These are phyloP conservation scores for Nemopilema nomurai DNA, from an alignment of 30 jellyfish, hydroid and myxozoan genomes.

Conservation along the genomic window DNA sequence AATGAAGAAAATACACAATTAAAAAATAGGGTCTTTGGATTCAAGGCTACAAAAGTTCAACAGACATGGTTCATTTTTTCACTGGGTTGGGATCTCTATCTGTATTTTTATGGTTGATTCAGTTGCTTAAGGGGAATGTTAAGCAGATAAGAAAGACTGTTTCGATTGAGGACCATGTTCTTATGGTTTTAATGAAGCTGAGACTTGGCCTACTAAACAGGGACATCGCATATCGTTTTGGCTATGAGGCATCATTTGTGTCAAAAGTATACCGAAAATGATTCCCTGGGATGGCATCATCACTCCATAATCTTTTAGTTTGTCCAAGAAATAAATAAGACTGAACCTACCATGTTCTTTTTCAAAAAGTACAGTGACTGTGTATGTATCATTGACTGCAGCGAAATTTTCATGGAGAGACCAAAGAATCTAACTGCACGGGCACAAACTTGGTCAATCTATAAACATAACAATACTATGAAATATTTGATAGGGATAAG, in stretches of 20 bases:
- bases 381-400: constrained; percentile 66
- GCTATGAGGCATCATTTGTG: background rate
- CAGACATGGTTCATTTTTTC: too few relatives aligned
- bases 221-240: constrained; percentile 54
- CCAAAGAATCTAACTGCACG: constrained; percentile 19
- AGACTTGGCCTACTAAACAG: constrained; percentile 29
- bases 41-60: too few relatives aligned
- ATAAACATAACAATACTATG: constrained; percentile 58
- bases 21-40: constrained; percentile 32
- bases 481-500: constrained; percentile 63
- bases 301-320: too few relatives aligned
- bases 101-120: constrained; percentile 27
- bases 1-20: background rate
- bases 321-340: too few relatives aligned
- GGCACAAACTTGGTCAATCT: constrained; percentile 45
- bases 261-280: constrained; percentile 10
- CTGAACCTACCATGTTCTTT: constrained; percentile 38
- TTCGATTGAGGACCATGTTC: constrained; percentile 19
- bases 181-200: constrained; percentile 41
- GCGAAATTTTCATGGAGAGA: constrained; percentile 41
- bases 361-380: constrained; percentile 21
- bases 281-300: constrained; percentile 26
- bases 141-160: background rate
- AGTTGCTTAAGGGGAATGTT: background rate
- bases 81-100: constrained; percentile 35